phyloP scores from a whole-genome alignment of 2,113 vertebrate genomes.

The Gallinago media region DNA sequence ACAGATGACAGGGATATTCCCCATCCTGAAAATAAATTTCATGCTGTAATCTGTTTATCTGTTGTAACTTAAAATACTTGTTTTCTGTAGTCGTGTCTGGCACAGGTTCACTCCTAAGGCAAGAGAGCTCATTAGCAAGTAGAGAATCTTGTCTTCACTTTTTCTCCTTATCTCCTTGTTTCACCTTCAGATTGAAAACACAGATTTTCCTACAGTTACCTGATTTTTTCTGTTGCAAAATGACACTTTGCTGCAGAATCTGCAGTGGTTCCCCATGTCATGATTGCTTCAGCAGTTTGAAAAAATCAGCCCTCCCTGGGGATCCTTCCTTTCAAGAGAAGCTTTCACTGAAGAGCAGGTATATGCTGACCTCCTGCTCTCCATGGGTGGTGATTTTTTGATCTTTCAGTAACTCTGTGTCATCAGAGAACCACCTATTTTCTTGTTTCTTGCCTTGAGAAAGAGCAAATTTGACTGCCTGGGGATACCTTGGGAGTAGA shows the following conservation, averaged over 20 bases:
- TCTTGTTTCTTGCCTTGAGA: not conserved
- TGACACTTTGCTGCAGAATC: not conserved
- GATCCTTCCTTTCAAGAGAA: not conserved
- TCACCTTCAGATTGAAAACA: not conserved
- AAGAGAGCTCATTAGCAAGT: not conserved
- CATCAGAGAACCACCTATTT: not conserved
- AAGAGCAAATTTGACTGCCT: not conserved
- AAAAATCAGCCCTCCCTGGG: not conserved
- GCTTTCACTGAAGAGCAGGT: not conserved
- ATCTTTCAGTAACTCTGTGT: conserved; percentile 1
- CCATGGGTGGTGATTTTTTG: not conserved
- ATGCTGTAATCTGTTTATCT: not conserved
- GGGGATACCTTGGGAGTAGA: not conserved
- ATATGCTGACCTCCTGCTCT: conserved; percentile 13
- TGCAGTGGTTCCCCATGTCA: not conserved
- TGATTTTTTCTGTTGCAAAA: not conserved
- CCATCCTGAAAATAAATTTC: conserved; percentile 6
- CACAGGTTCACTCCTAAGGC: not conserved
- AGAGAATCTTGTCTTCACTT: not conserved
- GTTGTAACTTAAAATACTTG: not conserved
- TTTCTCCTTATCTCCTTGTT: not conserved
- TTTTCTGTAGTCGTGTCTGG: conserved; percentile 5
- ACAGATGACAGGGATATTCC: conserved; percentile 46
- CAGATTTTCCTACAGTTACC: not conserved
- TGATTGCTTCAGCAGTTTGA: not conserved